Percentiles rank a stretch among this genome's conserved stretches.
Conservation (phyloP, 1,140 invertebrate species). For the Andricus grossulariae region DNA sequence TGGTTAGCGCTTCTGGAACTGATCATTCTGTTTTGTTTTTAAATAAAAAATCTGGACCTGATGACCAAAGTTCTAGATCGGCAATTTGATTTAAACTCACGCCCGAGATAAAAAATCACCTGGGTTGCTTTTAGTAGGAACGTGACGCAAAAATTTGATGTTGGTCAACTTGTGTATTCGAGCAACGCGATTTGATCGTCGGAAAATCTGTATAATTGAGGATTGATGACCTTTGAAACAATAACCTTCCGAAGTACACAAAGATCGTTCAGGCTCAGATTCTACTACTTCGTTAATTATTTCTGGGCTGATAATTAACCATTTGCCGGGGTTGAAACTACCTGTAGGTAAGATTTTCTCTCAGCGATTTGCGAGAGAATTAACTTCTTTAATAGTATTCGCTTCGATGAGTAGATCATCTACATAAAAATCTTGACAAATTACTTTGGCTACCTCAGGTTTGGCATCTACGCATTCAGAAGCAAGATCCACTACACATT, state of each 20-base stretch:
- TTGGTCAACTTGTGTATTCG: not conserved
- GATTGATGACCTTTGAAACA: not conserved
- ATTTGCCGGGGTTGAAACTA: no score
- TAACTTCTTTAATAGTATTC: no score
- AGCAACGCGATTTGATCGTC: not conserved
- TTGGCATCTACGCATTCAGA: no score
- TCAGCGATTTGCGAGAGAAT: no score
- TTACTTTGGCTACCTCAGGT: no score
- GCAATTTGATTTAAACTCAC: not conserved
- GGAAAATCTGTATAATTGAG: not conserved
- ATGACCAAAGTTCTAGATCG: not conserved
- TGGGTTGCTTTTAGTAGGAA: not conserved
- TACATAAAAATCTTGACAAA: no score
- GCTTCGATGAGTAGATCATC: no score
- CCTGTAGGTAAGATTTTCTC: no score
- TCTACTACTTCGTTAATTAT: not conserved
- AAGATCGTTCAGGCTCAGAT: not conserved
- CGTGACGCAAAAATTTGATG: not conserved
- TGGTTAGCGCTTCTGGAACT: not conserved
- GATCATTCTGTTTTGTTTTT: not conserved
- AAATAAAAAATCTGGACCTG: not conserved
- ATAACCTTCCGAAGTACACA: not conserved
- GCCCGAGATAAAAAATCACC: not conserved
- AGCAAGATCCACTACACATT: no score
- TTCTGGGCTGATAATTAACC: no score